Evolutionary conservation across 2,113 vertebrate genomes (phyloP).

Genomic region (Arothron firmamentum): DNA sequence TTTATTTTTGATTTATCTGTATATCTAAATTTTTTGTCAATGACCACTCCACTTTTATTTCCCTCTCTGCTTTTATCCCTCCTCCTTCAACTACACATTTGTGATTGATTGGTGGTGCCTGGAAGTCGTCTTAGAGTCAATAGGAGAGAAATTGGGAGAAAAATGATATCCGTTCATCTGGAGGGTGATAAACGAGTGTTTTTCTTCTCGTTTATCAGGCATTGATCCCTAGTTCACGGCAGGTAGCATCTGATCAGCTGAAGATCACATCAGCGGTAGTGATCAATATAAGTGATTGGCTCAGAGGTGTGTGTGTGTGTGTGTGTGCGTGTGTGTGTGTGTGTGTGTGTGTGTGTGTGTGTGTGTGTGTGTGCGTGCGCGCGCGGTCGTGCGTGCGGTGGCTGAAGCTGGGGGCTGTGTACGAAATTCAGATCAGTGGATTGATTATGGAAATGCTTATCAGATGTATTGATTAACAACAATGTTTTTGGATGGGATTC

Average conservation of each 20-base stretch:
- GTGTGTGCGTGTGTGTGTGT: constrained; percentile 4
- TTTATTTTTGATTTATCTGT: no score
- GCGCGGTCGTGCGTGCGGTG: constrained; percentile 13
- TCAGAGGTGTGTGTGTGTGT: constrained; percentile 24
- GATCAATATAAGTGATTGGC: constrained; percentile 71
- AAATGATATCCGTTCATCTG: constrained; percentile 72
- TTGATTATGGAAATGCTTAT: constrained; percentile 67
- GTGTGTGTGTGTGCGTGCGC: constrained; percentile 17
- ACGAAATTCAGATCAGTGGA: constrained; percentile 66
- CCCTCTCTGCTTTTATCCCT: constrained; percentile 44
- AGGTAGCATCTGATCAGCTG: constrained; percentile 73
- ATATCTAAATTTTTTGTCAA: constrained; percentile 52
- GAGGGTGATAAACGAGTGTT: constrained; percentile 74
- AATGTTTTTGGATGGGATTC: constrained; percentile 37
- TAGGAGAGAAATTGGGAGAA: constrained; percentile 72
- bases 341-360: constrained; percentile 12
- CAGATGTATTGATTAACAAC: constrained; percentile 63
- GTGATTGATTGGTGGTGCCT: constrained; percentile 66
- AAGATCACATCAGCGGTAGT: constrained; percentile 68
- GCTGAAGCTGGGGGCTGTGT: constrained; percentile 53
- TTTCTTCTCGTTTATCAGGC: constrained; percentile 73
- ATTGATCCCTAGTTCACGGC: constrained; percentile 68
- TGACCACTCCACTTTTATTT: constrained; percentile 51
- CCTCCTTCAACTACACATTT: constrained; percentile 56
- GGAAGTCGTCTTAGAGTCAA: constrained; percentile 58